These are phyloP conservation scores for Fundulus diaphanus DNA, from an alignment of 2,797 vertebrate species.

Conservation along the genomic window DNA sequence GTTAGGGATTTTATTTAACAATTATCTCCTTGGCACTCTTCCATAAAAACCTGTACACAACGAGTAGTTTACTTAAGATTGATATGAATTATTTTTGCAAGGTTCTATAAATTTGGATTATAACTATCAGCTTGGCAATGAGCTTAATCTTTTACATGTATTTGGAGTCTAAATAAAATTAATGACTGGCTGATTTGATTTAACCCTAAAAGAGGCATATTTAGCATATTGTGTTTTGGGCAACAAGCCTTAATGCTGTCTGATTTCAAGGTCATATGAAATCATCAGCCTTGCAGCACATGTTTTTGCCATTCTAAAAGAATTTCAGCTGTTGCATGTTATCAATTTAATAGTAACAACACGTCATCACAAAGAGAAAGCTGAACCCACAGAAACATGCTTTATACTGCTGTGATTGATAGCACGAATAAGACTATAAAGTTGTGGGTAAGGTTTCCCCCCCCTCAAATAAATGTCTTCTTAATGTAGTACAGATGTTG, in stretches of 20 bases:
- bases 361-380: conserved; percentile 13
- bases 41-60: too few species aligned
- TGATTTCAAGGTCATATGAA: conserved; percentile 18
- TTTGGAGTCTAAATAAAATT: neutral
- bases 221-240: neutral
- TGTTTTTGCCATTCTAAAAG: conserved; percentile 20
- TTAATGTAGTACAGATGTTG: conserved; percentile 13
- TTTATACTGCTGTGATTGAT: conserved; percentile 18
- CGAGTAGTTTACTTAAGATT: neutral
- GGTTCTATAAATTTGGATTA: neutral
- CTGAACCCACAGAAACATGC: conserved; percentile 34
- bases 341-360: conserved; percentile 6
- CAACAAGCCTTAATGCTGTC: neutral
- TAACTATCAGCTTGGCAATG: neutral
- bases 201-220: neutral
- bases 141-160: neutral
- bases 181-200: neutral
- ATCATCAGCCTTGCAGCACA: conserved; percentile 13
- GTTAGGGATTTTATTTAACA: neutral
- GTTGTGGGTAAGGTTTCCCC: conserved; percentile 19
- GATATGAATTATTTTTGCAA: neutral
- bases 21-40: neutral
- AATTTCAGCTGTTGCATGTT: conserved; percentile 26
- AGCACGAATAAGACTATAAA: conserved; percentile 15
- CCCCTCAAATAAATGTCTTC: conserved; percentile 1